phyloP scores from a whole-genome alignment of 2,888 invertebrate species.

The Ernsta delagoae region DNA sequence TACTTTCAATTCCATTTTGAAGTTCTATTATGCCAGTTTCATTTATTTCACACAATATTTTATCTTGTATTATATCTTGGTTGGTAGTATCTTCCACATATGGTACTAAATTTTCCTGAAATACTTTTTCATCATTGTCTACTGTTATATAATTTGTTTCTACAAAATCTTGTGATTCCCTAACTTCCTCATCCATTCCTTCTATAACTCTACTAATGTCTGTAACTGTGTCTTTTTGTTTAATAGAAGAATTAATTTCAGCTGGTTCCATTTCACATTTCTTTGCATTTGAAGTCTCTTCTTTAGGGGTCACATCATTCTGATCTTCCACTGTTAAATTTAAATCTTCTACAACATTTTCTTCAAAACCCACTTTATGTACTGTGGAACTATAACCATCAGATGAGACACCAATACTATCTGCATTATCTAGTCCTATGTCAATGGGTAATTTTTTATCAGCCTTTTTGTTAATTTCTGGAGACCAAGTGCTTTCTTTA shows the following conservation, averaged over 20 bases:
- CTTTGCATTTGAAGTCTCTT: constrained; percentile 32
- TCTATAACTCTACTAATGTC: not conserved
- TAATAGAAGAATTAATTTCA: constrained; percentile 8
- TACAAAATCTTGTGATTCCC: constrained; percentile 9
- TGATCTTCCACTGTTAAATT: constrained; percentile 44
- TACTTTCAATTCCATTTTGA: not conserved
- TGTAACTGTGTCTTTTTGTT: constrained; percentile 8
- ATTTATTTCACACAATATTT: constrained; percentile 22
- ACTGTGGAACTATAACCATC: constrained; percentile 31
- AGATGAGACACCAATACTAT: constrained; percentile 30
- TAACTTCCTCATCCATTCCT: constrained; percentile 7
- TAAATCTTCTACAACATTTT: constrained; percentile 46
- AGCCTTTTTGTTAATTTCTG: constrained; percentile 37
- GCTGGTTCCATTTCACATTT: constrained; percentile 28
- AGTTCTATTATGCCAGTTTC: constrained; percentile 34
- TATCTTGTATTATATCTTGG: constrained; percentile 6
- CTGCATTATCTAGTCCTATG: constrained; percentile 43
- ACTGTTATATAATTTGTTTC: not conserved
- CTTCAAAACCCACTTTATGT: constrained; percentile 39
- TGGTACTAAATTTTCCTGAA: constrained; percentile 8
- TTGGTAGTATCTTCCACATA: not conserved
- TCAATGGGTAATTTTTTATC: constrained; percentile 43
- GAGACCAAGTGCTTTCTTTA: constrained; percentile 41
- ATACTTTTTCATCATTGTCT: constrained; percentile 11
- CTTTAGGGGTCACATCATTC: constrained; percentile 30